Conservation (phyloP, 2,113 vertebrate genomes). For the Chiloscyllium plagiosum region DNA sequence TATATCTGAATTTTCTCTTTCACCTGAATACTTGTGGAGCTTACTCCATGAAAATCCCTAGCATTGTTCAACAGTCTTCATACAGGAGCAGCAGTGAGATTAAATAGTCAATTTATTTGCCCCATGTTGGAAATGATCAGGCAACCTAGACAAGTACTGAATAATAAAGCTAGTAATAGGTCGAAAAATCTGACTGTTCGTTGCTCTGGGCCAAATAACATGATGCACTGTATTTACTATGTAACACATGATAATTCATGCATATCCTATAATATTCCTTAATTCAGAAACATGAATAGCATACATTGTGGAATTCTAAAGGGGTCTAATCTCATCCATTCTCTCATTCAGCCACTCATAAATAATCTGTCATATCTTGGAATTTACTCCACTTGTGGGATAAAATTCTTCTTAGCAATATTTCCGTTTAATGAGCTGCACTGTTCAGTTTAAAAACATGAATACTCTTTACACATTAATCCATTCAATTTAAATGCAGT, state of each 20-base stretch:
- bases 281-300: background rate
- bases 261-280: background rate
- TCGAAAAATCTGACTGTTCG: background rate
- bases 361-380: background rate
- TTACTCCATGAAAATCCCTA: no score
- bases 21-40: no score
- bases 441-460: background rate
- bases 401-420: background rate
- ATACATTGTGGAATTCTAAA: background rate
- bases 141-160: background rate
- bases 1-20: background rate
- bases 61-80: no score
- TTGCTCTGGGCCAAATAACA: background rate
- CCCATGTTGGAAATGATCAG: background rate
- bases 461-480: background rate
- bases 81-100: background rate
- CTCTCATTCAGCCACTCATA: background rate
- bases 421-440: background rate
- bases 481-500: background rate
- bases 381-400: background rate
- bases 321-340: background rate
- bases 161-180: background rate
- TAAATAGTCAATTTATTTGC: background rate
- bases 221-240: background rate
- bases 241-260: background rate